phyloP scores from a whole-genome alignment of 2,888 invertebrate genomes.

The Drosophila austrosaltans region DNA sequence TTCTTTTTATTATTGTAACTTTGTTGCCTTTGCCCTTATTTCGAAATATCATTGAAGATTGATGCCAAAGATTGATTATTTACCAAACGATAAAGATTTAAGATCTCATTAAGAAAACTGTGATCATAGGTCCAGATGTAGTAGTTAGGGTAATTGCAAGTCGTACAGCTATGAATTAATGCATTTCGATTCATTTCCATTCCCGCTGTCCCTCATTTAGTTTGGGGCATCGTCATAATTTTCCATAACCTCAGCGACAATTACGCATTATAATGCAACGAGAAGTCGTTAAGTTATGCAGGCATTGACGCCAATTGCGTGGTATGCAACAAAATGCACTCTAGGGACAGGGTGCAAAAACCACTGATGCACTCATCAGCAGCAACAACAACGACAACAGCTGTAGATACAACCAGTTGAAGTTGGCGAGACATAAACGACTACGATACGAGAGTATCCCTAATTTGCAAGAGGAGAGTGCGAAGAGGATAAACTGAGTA shows the following conservation, averaged over 20 bases:
- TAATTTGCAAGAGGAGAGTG: slow-evolving; percentile 73
- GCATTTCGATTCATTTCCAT: slow-evolving; percentile 12
- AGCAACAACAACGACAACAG: slow-evolving; percentile 14
- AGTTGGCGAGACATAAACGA: slow-evolving; percentile 11
- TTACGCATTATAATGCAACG: slow-evolving; percentile 54
- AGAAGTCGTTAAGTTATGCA: slow-evolving; percentile 73
- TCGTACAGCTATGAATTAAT: background rate
- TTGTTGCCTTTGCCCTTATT: background rate
- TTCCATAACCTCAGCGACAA: slow-evolving; percentile 44
- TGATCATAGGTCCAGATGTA: background rate
- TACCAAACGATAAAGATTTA: background rate
- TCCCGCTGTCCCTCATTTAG: slow-evolving; percentile 8
- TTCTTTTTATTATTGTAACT: slow-evolving; percentile 17
- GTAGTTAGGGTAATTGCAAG: slow-evolving; percentile 2
- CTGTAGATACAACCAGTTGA: slow-evolving; percentile 31
- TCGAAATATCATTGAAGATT: background rate
- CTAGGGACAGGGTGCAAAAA: slow-evolving; percentile 46
- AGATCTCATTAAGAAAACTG: no score
- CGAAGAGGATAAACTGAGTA: slow-evolving; percentile 68
- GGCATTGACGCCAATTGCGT: slow-evolving; percentile 68
- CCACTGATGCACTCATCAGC: slow-evolving; percentile 16
- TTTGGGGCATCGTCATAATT: slow-evolving; percentile 10
- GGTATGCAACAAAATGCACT: slow-evolving; percentile 59
- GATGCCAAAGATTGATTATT: background rate
- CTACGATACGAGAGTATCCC: slow-evolving; percentile 36